Conservation (phyloP, 2,113 vertebrate species). For the Geothlypis trichas region DNA sequence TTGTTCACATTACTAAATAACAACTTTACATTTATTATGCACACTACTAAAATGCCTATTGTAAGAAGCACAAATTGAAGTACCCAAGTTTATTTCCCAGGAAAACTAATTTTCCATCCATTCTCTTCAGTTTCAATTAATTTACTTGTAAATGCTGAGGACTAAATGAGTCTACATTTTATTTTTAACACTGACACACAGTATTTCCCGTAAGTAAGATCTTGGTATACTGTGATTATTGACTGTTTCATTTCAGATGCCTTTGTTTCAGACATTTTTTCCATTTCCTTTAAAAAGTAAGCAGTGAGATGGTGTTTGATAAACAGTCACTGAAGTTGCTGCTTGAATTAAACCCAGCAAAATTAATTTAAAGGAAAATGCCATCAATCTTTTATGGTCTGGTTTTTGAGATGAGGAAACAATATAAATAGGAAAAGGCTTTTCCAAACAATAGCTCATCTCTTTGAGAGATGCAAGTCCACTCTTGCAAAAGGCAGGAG, state of each 20-base stretch:
- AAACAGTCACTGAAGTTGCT: not conserved
- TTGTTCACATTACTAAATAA: not conserved
- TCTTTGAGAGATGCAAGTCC: not conserved
- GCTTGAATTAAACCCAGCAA: not conserved
- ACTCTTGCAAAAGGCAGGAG: not conserved
- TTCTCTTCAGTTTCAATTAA: not conserved
- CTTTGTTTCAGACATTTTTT: not conserved
- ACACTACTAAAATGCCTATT: not conserved
- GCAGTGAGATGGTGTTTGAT: not conserved
- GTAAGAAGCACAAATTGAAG: not conserved
- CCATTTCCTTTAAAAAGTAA: slow-evolving; percentile 32
- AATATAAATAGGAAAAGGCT: not conserved
- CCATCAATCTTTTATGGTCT: not conserved
- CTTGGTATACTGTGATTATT: not conserved
- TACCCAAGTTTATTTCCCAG: not conserved
- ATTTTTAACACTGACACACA: not conserved
- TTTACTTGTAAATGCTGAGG: not conserved
- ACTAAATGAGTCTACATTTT: not conserved
- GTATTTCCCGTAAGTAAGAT: not conserved
- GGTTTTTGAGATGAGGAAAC: not conserved
- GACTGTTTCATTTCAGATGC: not conserved
- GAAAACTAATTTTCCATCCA: not conserved
- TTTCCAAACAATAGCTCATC: not conserved
- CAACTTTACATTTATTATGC: not conserved
- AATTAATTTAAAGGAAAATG: not conserved